Evolutionary conservation across 2,113 vertebrate species (phyloP).

Genomic region (Chloropsis hardwickii): DNA sequence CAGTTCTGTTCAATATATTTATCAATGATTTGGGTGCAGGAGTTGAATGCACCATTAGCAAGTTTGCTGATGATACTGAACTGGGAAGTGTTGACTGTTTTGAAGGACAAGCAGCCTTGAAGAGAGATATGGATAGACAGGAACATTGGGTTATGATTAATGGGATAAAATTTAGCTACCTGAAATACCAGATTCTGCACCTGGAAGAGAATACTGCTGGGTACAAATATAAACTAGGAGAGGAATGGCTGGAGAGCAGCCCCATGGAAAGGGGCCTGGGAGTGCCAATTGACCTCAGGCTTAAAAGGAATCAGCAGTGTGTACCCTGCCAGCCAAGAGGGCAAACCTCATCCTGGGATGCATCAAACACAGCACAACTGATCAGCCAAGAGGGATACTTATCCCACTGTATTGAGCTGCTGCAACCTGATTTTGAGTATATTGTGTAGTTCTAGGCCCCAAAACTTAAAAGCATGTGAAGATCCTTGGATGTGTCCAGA

Average conservation of each 20-base stretch:
- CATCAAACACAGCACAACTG: background rate
- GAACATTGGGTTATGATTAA: background rate
- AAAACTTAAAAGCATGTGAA: background rate
- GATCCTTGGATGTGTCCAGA: background rate
- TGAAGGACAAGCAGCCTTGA: background rate
- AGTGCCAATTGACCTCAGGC: background rate
- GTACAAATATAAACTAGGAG: background rate
- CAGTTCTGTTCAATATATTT: background rate
- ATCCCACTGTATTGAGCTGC: background rate
- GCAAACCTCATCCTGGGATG: background rate
- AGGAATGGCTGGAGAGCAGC: background rate
- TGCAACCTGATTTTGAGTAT: background rate
- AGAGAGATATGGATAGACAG: background rate
- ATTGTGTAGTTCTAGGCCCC: background rate
- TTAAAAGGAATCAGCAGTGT: background rate
- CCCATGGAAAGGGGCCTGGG: background rate
- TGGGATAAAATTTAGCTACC: background rate
- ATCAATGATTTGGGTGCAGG: background rate
- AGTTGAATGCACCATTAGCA: background rate
- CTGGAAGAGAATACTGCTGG: background rate
- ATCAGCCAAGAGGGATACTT: background rate
- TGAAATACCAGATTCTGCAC: background rate
- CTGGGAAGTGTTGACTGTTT: background rate
- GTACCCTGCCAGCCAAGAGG: background rate
- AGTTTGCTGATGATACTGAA: background rate